phyloP scores from a whole-genome alignment of 2,797 vertebrate species.

The Xenentodon cancila region DNA sequence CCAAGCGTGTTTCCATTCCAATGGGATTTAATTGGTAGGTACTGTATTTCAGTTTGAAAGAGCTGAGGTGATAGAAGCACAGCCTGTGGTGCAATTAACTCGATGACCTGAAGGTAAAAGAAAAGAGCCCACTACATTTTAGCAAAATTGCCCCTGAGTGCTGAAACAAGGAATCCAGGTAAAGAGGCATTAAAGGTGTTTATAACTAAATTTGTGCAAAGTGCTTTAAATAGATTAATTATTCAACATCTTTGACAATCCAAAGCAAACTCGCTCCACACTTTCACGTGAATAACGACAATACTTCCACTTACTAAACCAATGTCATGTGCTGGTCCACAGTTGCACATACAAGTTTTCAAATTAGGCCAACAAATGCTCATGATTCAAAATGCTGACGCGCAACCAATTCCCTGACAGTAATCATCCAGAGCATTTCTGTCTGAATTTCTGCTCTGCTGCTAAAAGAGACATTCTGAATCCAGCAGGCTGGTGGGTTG shows the following conservation, averaged over 20 bases:
- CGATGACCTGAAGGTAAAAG: constrained; percentile 14
- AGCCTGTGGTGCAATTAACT: constrained; percentile 40
- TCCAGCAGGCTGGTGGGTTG: constrained; percentile 63
- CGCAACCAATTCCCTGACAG: constrained; percentile 29
- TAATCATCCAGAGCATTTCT: constrained; percentile 53
- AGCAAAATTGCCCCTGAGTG: constrained; percentile 27
- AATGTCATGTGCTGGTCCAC: background rate
- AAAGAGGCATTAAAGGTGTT: constrained; percentile 24
- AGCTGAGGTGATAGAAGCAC: constrained; percentile 30
- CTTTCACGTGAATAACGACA: background rate
- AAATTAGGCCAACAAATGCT: background rate
- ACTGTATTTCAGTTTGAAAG: constrained; percentile 28
- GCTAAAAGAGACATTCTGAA: constrained; percentile 66
- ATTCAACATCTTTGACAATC: background rate
- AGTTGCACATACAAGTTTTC: constrained; percentile 5
- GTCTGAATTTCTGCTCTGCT: constrained; percentile 65
- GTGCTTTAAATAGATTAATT: constrained; percentile 31
- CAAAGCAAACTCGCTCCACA: constrained; percentile 10
- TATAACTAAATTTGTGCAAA: constrained; percentile 8
- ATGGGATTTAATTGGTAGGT: constrained; percentile 45
- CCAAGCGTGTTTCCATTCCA: constrained; percentile 28
- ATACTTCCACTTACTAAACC: background rate
- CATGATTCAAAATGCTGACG: constrained; percentile 16
- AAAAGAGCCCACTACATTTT: constrained; percentile 13
- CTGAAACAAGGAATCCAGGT: constrained; percentile 13